phyloP scores from a whole-genome alignment of 2,797 vertebrate genomes.

The Myotis planiceps region DNA sequence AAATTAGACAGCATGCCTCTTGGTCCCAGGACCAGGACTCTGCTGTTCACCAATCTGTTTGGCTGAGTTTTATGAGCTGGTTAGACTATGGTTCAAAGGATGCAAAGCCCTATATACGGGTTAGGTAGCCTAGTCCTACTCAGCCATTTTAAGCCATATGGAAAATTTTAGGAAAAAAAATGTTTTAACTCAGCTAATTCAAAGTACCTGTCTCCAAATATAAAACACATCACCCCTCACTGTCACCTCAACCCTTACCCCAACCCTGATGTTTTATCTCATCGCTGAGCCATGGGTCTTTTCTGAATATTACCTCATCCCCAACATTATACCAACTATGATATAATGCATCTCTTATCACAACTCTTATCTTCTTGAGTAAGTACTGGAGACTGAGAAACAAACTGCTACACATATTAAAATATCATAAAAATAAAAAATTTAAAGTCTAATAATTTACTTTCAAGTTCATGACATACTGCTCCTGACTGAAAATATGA shows the following conservation, averaged over 20 bases:
- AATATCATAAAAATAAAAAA: background rate
- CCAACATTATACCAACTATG: background rate
- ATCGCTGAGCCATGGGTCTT: background rate
- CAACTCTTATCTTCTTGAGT: background rate
- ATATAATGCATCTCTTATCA: background rate
- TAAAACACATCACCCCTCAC: background rate
- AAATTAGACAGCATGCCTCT: conserved; percentile 59
- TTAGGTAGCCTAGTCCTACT: background rate
- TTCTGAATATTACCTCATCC: background rate
- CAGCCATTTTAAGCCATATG: background rate
- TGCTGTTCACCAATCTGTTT: conserved; percentile 70
- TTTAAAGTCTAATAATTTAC: background rate
- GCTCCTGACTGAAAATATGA: background rate
- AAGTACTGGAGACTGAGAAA: background rate
- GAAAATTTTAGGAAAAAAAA: background rate
- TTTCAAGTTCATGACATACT: conserved; percentile 39
- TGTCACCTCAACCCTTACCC: background rate
- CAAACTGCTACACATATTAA: background rate
- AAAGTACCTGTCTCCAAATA: background rate
- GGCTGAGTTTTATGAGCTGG: conserved; percentile 48
- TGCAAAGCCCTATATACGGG: background rate
- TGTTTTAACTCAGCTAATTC: background rate
- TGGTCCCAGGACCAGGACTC: conserved; percentile 45
- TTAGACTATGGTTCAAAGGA: background rate
- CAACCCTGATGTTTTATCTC: background rate